These are phyloP conservation scores for Laspeyria flexula DNA, from an alignment of 2,888 invertebrate genomes.

Conservation along the genomic window DNA sequence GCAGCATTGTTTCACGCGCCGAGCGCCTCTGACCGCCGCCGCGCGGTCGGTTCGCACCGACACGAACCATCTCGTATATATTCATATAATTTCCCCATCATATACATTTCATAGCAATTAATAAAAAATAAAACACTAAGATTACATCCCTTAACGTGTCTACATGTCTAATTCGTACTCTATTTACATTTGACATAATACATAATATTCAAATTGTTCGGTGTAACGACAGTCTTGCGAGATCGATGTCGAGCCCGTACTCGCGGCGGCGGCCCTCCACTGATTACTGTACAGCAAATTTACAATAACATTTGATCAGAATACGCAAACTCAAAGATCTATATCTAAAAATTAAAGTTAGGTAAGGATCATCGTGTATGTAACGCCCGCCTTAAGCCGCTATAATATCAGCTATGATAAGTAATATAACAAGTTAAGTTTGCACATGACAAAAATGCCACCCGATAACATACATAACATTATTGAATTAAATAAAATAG, in stretches of 20 bases:
- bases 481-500: slow-evolving; percentile 71
- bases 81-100: slow-evolving; percentile 50
- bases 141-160: slow-evolving; percentile 76
- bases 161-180: slow-evolving; percentile 81
- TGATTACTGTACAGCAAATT: slow-evolving; percentile 79
- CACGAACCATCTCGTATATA: slow-evolving; percentile 42
- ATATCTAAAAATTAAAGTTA: slow-evolving; percentile 77
- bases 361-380: slow-evolving; percentile 72
- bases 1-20: slow-evolving; percentile 77
- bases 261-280: slow-evolving; percentile 65
- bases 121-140: slow-evolving; percentile 78
- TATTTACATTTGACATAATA: slow-evolving; percentile 81
- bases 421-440: slow-evolving; percentile 73
- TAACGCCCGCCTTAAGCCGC: slow-evolving; percentile 81
- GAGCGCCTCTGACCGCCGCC: slow-evolving; percentile 56
- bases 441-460: slow-evolving; percentile 77
- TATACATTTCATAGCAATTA: slow-evolving; percentile 67
- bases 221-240: slow-evolving; percentile 72
- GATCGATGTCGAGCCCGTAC: slow-evolving; percentile 55
- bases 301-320: slow-evolving; percentile 83
- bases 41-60: slow-evolving; percentile 52
- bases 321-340: slow-evolving; percentile 82
- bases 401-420: slow-evolving; percentile 82
- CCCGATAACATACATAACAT: slow-evolving; percentile 54
- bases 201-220: slow-evolving; percentile 80